Percentiles rank a stretch among this genome's conserved stretches.
phyloP scores from a whole-genome alignment of 2,797 vertebrate genomes.

The Anguilla megastoma region DNA sequence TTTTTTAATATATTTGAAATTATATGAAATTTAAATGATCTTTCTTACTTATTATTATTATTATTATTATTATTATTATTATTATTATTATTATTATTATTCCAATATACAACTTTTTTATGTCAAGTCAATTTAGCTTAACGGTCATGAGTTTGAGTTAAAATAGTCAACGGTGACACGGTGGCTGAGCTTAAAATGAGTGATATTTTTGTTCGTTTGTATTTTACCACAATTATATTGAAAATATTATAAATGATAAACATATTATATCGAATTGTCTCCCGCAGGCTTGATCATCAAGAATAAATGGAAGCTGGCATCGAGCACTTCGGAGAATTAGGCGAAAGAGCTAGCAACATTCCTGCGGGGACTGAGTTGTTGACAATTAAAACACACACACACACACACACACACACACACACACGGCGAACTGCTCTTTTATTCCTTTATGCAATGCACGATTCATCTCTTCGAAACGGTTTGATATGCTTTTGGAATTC shows the following conservation, averaged over 20 bases:
- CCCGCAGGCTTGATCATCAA: constrained; percentile 67
- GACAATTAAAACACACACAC: constrained; percentile 64
- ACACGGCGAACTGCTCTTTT: constrained; percentile 10
- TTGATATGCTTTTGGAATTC: neutral
- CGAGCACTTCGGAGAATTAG: constrained; percentile 63
- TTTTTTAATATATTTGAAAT: neutral
- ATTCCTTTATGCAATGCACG: neutral
- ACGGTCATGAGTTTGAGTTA: neutral
- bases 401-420: constrained; percentile 32
- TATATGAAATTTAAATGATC: neutral
- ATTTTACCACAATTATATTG: constrained; percentile 44
- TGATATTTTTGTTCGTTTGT: constrained; percentile 28
- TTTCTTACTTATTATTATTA: neutral
- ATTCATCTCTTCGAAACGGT: neutral
- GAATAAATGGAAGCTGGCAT: constrained; percentile 67
- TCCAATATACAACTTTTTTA: neutral
- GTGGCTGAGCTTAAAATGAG: neutral
- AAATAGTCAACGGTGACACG: neutral
- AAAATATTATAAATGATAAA: constrained; percentile 74
- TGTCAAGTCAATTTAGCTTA: constrained; percentile 11
- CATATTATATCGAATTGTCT: constrained; percentile 68
- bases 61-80: neutral
- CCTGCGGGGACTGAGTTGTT: constrained; percentile 73
- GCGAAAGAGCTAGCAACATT: constrained; percentile 65
- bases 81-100: constrained; percentile 1